Conservation (phyloP, 2,113 vertebrate species). For the Crotalus helleri region DNA sequence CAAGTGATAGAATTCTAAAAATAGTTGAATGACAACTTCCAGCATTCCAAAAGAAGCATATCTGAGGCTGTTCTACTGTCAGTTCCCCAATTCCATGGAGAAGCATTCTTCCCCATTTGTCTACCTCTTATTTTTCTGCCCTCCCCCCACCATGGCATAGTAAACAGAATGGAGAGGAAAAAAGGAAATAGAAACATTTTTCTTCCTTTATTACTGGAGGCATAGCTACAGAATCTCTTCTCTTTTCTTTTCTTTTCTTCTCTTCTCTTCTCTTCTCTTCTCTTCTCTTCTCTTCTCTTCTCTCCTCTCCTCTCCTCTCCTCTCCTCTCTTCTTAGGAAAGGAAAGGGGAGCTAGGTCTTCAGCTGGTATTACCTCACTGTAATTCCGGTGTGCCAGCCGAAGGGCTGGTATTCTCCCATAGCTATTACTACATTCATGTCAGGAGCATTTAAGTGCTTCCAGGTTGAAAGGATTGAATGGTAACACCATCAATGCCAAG, state of each 20-base stretch:
- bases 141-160: neutral
- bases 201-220: neutral
- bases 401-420: neutral
- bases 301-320: no score
- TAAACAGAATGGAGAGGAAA: neutral
- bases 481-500: neutral
- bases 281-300: no score
- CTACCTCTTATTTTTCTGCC: neutral
- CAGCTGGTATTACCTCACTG: neutral
- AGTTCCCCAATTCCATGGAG: neutral
- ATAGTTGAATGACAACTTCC: neutral
- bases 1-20: neutral
- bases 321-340: neutral
- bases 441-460: neutral
- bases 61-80: neutral
- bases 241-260: no score
- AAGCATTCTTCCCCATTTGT: neutral
- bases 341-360: neutral
- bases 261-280: no score
- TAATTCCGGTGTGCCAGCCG: neutral
- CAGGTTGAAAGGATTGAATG: neutral
- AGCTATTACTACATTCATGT: neutral
- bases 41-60: neutral
- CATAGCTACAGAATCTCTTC: neutral
- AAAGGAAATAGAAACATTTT: neutral